Percentiles rank a stretch among this genome's conserved stretches.
These are phyloP conservation scores for Pandion haliaetus DNA, from an alignment of 2,113 vertebrate genomes.

Conservation along the genomic window DNA sequence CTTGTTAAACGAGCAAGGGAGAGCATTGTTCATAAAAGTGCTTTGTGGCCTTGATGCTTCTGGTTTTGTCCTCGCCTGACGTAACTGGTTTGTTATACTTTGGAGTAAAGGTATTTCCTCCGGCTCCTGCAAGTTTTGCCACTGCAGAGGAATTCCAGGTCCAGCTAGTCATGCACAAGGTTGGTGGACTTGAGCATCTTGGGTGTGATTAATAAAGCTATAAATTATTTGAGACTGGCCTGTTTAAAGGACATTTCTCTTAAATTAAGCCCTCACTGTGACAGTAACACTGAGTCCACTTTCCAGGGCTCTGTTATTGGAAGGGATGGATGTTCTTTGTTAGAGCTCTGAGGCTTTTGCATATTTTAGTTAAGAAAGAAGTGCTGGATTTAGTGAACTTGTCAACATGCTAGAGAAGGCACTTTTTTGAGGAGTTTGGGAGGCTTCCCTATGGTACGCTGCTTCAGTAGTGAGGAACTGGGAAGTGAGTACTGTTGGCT, in stretches of 20 bases:
- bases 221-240: background rate
- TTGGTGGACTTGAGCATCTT: background rate
- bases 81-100: accelerated
- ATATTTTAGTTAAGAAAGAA: background rate
- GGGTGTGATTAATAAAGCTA: background rate
- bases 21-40: background rate
- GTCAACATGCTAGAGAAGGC: background rate
- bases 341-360: background rate
- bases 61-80: accelerated
- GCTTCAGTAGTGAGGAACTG: background rate
- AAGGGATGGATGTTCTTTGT: background rate
- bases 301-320: background rate
- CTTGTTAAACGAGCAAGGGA: too few relatives aligned
- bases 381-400: background rate
- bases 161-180: background rate
- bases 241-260: background rate
- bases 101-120: background rate
- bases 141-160: background rate
- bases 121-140: background rate
- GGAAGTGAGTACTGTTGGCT: background rate
- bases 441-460: accelerated
- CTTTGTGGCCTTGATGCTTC: background rate
- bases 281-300: background rate
- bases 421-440: background rate
- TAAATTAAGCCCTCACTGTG: background rate